phyloP scores from a whole-genome alignment of 2,888 invertebrate species.

The Dioctria rufipes region DNA sequence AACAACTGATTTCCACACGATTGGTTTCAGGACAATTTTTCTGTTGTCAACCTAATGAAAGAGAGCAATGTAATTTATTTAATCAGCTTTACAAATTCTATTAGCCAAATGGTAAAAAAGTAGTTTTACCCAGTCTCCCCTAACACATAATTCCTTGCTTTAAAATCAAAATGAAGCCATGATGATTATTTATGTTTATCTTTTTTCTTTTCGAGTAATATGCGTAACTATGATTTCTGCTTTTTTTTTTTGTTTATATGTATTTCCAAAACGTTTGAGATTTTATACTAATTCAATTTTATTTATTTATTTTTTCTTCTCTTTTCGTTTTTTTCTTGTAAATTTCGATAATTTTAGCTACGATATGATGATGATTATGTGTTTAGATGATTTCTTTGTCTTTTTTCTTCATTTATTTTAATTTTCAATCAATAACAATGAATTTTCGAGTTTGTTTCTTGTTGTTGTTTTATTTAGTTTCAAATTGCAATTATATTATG shows the following conservation, averaged over 20 bases:
- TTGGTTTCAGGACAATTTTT: too few species aligned
- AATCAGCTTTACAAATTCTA: too few species aligned
- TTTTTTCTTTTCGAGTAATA: slow-evolving; percentile 15
- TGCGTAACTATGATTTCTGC: slow-evolving; percentile 6
- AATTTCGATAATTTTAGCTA: slow-evolving; percentile 22
- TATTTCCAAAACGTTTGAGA: slow-evolving; percentile 19
- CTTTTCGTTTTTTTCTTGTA: neutral
- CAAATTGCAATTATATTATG: too few species aligned
- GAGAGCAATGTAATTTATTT: too few species aligned
- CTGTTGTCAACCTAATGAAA: too few species aligned
- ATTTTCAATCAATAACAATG: slow-evolving; percentile 1
- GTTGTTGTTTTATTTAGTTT: neutral
- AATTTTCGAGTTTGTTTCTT: neutral
- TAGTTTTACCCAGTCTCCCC: neutral
- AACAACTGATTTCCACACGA: too few species aligned
- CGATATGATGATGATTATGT: slow-evolving; percentile 53
- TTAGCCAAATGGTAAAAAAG: too few species aligned
- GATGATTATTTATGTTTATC: slow-evolving; percentile 20
- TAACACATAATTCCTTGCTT: neutral
- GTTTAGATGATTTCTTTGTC: slow-evolving; percentile 26
- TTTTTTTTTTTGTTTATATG: slow-evolving; percentile 18
- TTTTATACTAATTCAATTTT: slow-evolving; percentile 38
- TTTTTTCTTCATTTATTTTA: neutral
- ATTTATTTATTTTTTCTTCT: neutral
- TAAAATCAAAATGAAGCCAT: slow-evolving; percentile 20